phyloP scores from a whole-genome alignment of 2,888 invertebrate genomes.

The Oxycera nigricornis region DNA sequence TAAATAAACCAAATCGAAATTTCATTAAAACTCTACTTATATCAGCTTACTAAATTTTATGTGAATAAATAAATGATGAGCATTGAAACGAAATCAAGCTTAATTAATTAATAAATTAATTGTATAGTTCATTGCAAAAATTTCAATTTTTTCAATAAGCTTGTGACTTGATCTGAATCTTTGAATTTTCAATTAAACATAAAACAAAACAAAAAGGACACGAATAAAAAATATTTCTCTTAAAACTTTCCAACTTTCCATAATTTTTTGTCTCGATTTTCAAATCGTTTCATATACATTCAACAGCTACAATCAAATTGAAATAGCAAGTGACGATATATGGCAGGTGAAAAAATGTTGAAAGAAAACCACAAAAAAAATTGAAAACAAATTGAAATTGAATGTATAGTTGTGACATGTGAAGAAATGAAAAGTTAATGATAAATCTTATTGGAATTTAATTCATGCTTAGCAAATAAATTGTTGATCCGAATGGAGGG shows the following conservation, averaged over 20 bases:
- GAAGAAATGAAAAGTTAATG: not conserved
- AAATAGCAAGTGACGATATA: not conserved
- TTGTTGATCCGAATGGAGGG: not conserved
- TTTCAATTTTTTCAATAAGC: too few species aligned
- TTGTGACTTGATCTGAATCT: too few species aligned
- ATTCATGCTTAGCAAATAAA: not conserved
- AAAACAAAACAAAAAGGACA: too few species aligned
- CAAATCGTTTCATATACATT: not conserved
- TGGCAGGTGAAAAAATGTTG: not conserved
- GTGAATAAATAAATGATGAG: too few species aligned
- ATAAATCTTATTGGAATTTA: not conserved
- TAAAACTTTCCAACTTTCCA: not conserved
- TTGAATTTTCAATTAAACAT: too few species aligned
- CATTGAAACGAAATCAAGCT: too few species aligned
- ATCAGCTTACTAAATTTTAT: too few species aligned
- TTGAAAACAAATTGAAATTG: not conserved
- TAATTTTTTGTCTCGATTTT: not conserved
- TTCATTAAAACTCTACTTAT: too few species aligned
- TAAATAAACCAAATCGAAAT: not conserved
- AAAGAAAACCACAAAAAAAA: not conserved
- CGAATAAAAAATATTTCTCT: too few species aligned
- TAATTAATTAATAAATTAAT: too few species aligned
- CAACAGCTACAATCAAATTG: not conserved
- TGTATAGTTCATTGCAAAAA: too few species aligned
- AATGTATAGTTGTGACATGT: not conserved